Conservation (phyloP, 1,140 invertebrate species). For the Nasonia vitripennis region DNA sequence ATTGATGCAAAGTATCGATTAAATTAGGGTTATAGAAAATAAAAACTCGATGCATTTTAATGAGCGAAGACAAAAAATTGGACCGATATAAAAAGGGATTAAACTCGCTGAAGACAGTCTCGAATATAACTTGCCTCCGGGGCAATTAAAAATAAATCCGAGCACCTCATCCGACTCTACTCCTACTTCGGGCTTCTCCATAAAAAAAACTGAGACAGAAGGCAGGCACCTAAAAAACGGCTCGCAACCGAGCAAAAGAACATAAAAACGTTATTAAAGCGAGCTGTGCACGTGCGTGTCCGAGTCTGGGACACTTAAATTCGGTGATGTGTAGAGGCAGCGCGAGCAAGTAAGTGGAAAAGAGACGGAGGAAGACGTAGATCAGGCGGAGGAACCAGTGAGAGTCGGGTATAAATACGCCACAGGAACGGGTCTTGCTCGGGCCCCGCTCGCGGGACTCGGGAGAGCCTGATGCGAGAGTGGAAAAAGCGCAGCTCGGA, state of each 20-base stretch:
- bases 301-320: conserved; percentile 29
- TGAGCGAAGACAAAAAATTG: too few relatives aligned
- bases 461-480: conserved; percentile 44
- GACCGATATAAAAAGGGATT: too few relatives aligned
- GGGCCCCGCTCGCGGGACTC: conserved; percentile 59
- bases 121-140: too few relatives aligned
- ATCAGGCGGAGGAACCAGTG: conserved; percentile 58
- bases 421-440: conserved; percentile 60
- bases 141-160: not conserved
- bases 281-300: conserved; percentile 41
- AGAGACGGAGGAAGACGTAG: conserved; percentile 54
- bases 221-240: not conserved
- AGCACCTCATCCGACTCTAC: not conserved
- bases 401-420: conserved; percentile 70
- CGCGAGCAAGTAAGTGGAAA: conserved; percentile 50
- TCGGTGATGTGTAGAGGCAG: conserved; percentile 25
- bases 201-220: not conserved
- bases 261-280: conserved; percentile 46
- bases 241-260: conserved; percentile 24
- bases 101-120: too few relatives aligned
- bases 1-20: too few relatives aligned
- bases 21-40: too few relatives aligned
- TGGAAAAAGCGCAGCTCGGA: conserved; percentile 52
- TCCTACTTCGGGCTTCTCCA: not conserved
- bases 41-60: too few relatives aligned